Evolutionary conservation across 2,888 invertebrate species (phyloP), one percentile per base, ranked within the genome.

Genomic region (Drosophila anomelani): DNA sequence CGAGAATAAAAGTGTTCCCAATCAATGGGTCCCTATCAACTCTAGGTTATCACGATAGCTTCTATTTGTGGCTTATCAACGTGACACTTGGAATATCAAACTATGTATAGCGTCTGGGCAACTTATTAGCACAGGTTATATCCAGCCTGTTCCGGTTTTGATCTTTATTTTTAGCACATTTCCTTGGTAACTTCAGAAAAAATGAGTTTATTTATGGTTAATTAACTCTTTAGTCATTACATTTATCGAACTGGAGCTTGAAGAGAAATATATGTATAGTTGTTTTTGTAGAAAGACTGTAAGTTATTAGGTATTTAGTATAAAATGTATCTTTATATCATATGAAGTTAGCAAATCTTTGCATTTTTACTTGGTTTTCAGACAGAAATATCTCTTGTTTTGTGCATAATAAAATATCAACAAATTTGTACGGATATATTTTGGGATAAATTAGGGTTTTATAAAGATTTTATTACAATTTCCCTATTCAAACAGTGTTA

Each of bases 1-100:
- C 13, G 64, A 32, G 15, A 51, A 64, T 43, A 66, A 62, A 63
- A 63, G 29, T n/a, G n/a, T 47, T 47, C 4, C 6, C 17, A 62
- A 34, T 62, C 17, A 62, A 41, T 63, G 47, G 32, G 8, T 23
- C 13, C 20, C 20, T 51, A 51, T 51, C 20, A 23, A 41, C 12
- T 58, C 15, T 9, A 1, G 17, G 6, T 12, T 34, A 41, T 38
- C 34, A 23, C 26, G 47, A 41, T 32, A 41, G 12, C 9, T 20
- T 51, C 43, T 63, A 64, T 64, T 49, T 23, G 12, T n/a, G 36
- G 36, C 17, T 38, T 53, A 59, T 59, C 58, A 38, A 32, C n/a
- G 23, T 55, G 55, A 55, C 55, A 38, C 57, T 44, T 38, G 20
- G 51, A 51, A 53, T 57, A 49, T 32, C 54, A 38, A 23, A 54